These are phyloP conservation scores for Dicrostonyx torquatus DNA, from an alignment of 2,797 vertebrate genomes.

Conservation along the genomic window DNA sequence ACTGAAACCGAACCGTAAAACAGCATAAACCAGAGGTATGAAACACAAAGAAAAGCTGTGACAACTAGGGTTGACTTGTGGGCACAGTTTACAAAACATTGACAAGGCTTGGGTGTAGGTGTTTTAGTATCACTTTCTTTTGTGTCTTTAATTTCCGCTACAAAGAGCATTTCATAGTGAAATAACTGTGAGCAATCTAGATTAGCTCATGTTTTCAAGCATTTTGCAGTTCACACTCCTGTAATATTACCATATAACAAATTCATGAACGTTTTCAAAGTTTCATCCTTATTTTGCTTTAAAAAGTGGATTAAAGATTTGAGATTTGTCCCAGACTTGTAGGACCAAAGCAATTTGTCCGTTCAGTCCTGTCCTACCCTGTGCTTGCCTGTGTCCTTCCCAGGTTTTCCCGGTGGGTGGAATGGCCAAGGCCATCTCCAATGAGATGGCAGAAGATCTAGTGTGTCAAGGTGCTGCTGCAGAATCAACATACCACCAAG, in stretches of 20 bases:
- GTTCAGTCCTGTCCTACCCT: too few relatives aligned
- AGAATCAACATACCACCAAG: background rate
- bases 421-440: background rate
- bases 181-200: constrained; percentile 27
- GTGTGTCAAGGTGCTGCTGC: background rate
- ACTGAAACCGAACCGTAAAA: background rate
- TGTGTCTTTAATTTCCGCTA: background rate
- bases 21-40: background rate
- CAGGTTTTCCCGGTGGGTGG: background rate
- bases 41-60: background rate
- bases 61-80: background rate
- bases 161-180: background rate
- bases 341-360: background rate
- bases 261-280: background rate
- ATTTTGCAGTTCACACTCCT: background rate
- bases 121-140: background rate
- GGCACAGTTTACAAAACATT: background rate
- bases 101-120: background rate
- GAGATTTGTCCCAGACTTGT: background rate
- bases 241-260: constrained; percentile 22
- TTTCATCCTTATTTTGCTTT: background rate
- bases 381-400: background rate
- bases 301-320: background rate
- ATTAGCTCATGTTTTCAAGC: constrained; percentile 11
- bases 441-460: too few relatives aligned